phyloP scores from a whole-genome alignment of 2,888 invertebrate species.

The Apoderus coryli region DNA sequence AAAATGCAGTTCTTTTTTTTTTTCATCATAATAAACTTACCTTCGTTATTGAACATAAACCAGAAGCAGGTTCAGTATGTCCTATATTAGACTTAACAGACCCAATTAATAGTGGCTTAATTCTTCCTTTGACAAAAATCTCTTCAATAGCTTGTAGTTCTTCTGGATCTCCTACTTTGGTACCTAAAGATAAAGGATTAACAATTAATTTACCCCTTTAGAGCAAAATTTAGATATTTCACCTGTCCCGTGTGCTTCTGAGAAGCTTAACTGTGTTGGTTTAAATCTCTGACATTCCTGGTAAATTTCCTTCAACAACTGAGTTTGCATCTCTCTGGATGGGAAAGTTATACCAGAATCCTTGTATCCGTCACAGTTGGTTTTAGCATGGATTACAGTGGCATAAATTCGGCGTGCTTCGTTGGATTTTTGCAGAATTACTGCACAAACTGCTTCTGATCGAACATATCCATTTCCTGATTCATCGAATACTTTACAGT shows the following conservation, averaged over 20 bases:
- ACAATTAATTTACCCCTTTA: too few relatives aligned
- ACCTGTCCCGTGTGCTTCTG: slow-evolving; percentile 82
- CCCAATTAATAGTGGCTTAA: slow-evolving; percentile 59
- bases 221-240: slow-evolving; percentile 10
- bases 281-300: slow-evolving; percentile 49
- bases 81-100: slow-evolving; percentile 92
- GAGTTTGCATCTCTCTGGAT: slow-evolving; percentile 39
- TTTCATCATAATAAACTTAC: too few relatives aligned
- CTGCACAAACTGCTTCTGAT: slow-evolving; percentile 60
- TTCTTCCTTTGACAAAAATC: slow-evolving; percentile 61
- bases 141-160: slow-evolving; percentile 73
- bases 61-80: slow-evolving; percentile 78
- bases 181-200: slow-evolving; percentile 33
- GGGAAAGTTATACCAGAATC: slow-evolving; percentile 31
- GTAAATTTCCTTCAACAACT: slow-evolving; percentile 48
- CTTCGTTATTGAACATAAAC: slow-evolving; percentile 71
- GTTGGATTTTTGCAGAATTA: slow-evolving; percentile 53
- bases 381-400: slow-evolving; percentile 29
- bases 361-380: slow-evolving; percentile 30
- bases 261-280: slow-evolving; percentile 54
- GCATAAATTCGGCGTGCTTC: slow-evolving; percentile 37
- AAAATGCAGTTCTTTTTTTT: too few relatives aligned
- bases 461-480: slow-evolving; percentile 68
- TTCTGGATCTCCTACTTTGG: slow-evolving; percentile 80
- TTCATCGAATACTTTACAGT: slow-evolving; percentile 82